Base-by-base conservation (phyloP, 92 coral and sea anemone genomes). In the Palythoa heliodiscus region DNA sequence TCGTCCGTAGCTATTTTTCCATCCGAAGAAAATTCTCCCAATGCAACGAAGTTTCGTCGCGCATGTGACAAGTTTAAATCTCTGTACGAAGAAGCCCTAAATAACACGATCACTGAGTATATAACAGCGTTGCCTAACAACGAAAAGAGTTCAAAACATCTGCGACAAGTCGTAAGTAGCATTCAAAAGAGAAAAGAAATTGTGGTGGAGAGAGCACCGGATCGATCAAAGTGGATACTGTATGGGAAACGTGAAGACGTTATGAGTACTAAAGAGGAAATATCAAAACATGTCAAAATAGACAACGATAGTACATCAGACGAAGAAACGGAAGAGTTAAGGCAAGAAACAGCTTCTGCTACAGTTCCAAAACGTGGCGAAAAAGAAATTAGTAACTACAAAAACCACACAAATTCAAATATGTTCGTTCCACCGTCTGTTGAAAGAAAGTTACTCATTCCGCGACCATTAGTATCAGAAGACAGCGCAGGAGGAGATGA, bases 31-130 rank as follows among this genome's bases (percentile, higher is more conserved):
- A 38, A 22, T 39, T 35, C 72, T 3, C 38, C 72, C 3, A 40
- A 11, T 13, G 5, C 55, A 29, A 2, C 19, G 0, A 67, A 78
- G n/a, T 78, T 78, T 50, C 43, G 50, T 78, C 55, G 57, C 9
- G 83, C 83, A 23, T 78, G 83, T 40, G 83, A 38, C 35, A 50
- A 60, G 11, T 60, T 78, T n/a, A 43, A 15, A 22, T 48, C 71
- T 48, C 83, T 78, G 71, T 37, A 60, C 50, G 71, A 78, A 11
- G 83, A 78, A 78, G 71, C 83, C 71, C 48, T 37, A 20, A 78
- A 24, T 52, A 7, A 52, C 47, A 78, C 83, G 10, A n/a, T 47
- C 17, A 13, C 58, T 11, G 83, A 78, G 40, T 39, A 40, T 20
- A 60, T 78, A 38, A 17, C 52, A 43, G 71, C 71, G 2, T 40